Base-by-base conservation (phyloP, 2,888 invertebrate genomes). In the Brenthis daphne region DNA sequence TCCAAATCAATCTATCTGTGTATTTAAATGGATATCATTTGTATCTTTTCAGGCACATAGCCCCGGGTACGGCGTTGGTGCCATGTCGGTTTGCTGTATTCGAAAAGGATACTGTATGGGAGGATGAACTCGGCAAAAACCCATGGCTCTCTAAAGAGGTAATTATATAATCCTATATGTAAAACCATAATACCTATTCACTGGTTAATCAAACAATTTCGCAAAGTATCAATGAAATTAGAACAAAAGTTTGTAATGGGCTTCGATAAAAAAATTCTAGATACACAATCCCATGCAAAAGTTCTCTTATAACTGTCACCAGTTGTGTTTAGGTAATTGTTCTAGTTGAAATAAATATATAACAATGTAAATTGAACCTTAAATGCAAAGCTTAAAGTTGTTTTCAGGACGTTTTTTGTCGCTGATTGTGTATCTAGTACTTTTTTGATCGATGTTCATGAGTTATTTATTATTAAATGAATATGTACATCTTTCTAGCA, bases 91-190 rank as follows among this genome's bases (percentile, higher is more conserved):
- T 96, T 87, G 98, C 96, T 12, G 94, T 96, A 63, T 96, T 98
- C 76, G 95, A 96, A 74, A 95, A 95, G 74, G 91, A 94, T 64
- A 97, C 97, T 48, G 94, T 96, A 65, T 97, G 98, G 96, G 94
- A 95, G 50, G 94, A 96, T 75, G 93, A 98, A 69, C 92, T 95
- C 16, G 94, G 94, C 14, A 94, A 95, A 68, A 94, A 99, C 84
- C 97, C 98, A 24, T 99, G 99, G 99, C 94, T 99, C 50, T 93
- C 95, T 77, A 95, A 94, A 70, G 95, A 96, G 87, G 96, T 95
- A 29, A 29, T 11, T 13, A 14, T 50, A 33, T 11, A 12, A 8
- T 24, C 48, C 14, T n/a, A 29, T 29, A 29, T 4, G 29, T 29
- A 29, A 4, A 11, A 8, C 14, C 3, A 4, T 57, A n/a, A 51